Evolutionary conservation across 2,113 vertebrate genomes (phyloP).

Genomic region (Pongo abelii): DNA sequence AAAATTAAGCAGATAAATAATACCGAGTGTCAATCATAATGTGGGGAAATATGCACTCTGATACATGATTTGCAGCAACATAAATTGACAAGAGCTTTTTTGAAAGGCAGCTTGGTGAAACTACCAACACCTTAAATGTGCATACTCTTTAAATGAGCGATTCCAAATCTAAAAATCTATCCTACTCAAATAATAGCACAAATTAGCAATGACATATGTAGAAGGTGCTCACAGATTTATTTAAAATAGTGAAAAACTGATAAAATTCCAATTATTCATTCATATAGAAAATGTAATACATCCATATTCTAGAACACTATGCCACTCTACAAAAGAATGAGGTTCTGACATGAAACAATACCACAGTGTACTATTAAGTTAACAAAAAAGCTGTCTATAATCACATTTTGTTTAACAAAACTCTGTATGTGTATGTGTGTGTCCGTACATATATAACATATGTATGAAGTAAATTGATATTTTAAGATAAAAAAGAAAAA

Average conservation of each 20-base stretch:
- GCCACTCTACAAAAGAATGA: not conserved
- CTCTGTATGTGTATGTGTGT: not conserved
- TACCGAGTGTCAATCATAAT: not conserved
- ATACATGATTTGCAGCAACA: not conserved
- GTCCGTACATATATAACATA: not conserved
- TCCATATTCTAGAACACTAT: not conserved
- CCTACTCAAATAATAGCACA: not conserved
- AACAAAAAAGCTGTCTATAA: not conserved
- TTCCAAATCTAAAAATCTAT: not conserved
- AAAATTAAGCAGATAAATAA: not conserved
- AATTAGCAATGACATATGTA: not conserved
- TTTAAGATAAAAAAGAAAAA: not conserved
- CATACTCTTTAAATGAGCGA: not conserved
- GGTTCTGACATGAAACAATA: not conserved
- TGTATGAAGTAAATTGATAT: not conserved
- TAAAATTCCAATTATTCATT: not conserved
- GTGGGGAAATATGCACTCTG: not conserved
- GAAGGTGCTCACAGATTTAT: not conserved
- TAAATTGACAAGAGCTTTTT: not conserved
- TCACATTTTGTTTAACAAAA: not conserved
- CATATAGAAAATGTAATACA: not conserved
- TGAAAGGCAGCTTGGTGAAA: not conserved
- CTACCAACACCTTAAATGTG: not conserved
- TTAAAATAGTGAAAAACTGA: not conserved
- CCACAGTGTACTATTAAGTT: not conserved